A percentile compares a stretch with the other conserved stretches of the same genome.
These are phyloP conservation scores for Drosophila pseudoobscura DNA, from an alignment of 1,140 invertebrate genomes.

Conservation along the genomic window DNA sequence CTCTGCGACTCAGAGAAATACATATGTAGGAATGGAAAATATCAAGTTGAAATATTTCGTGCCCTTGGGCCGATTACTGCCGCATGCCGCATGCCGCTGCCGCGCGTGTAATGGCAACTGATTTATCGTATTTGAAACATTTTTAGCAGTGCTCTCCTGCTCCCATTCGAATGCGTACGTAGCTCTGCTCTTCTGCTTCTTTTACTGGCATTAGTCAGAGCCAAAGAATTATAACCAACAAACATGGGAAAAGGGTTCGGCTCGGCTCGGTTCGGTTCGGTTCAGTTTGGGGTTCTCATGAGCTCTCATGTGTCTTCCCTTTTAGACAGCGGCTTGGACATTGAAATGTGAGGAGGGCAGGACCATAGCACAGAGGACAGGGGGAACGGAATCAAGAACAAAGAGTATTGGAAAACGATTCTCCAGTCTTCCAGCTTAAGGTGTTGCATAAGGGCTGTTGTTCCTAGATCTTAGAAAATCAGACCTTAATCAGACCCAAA, in stretches of 20 bases:
- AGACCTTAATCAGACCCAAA: no score
- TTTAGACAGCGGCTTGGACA: constrained; percentile 7
- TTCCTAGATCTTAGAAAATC: no score
- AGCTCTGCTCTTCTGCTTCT: no score
- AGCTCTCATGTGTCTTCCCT: constrained; percentile 12
- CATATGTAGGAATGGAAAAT: constrained; percentile 38
- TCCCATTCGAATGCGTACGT: constrained; percentile 5
- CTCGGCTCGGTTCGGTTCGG: not conserved
- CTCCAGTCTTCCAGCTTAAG: no score
- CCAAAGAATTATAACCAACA: constrained; percentile 13
- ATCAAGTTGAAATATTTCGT: constrained; percentile 64
- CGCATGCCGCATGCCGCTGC: constrained; percentile 19
- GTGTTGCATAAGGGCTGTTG: no score
- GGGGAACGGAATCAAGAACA: not conserved
- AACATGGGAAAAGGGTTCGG: constrained; percentile 18
- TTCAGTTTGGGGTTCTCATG: not conserved
- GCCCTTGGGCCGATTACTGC: constrained; percentile 48
- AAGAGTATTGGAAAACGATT: no score
- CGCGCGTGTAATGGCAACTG: constrained; percentile 56
- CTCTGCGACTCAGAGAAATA: not conserved
- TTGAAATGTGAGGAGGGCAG: constrained; percentile 10
- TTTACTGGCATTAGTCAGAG: constrained; percentile 36
- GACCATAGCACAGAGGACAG: not conserved
- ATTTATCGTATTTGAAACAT: constrained; percentile 69
- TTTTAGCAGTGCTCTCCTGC: constrained; percentile 46